Percentiles rank a stretch among this genome's conserved stretches.
phyloP scores from a whole-genome alignment of 2,888 invertebrate genomes.

The Choristoneura rosaceana region DNA sequence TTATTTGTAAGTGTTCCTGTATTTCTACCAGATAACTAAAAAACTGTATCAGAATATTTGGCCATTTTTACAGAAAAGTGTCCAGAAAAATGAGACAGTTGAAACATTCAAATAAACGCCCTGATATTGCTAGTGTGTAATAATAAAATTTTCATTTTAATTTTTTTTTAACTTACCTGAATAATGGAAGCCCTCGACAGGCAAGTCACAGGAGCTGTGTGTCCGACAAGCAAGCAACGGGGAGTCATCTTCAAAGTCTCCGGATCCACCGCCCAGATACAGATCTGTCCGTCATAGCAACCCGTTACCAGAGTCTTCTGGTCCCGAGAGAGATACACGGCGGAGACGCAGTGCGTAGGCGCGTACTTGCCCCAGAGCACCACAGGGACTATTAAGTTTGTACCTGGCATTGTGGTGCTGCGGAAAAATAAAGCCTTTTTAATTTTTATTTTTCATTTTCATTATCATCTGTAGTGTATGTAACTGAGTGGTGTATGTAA shows the following conservation, averaged over 20 bases:
- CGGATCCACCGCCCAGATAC: slow-evolving; percentile 94
- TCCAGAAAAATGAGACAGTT: too few relatives aligned
- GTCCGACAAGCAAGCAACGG: slow-evolving; percentile 95
- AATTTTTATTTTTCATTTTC: too few relatives aligned
- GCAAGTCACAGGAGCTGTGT: slow-evolving; percentile 96
- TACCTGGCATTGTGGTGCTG: slow-evolving; percentile 88
- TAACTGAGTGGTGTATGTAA: too few relatives aligned
- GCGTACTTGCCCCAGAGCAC: slow-evolving; percentile 98
- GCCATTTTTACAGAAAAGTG: too few relatives aligned
- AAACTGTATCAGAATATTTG: too few relatives aligned
- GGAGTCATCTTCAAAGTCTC: slow-evolving; percentile 95
- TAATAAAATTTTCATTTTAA: too few relatives aligned
- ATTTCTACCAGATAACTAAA: too few relatives aligned
- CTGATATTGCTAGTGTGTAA: too few relatives aligned
- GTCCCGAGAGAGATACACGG: slow-evolving; percentile 96
- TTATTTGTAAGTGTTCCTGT: too few relatives aligned
- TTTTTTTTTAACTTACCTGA: slow-evolving; percentile 61
- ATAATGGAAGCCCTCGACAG: slow-evolving; percentile 93
- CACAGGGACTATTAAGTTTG: slow-evolving; percentile 97
- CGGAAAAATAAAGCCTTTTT: slow-evolving; percentile 15
- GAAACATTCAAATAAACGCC: too few relatives aligned
- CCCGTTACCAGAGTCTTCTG: slow-evolving; percentile 97
- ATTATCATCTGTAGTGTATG: too few relatives aligned
- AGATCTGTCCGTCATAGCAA: slow-evolving; percentile 99
- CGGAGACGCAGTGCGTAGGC: slow-evolving; percentile 98